Conservation (phyloP, 2,113 vertebrate genomes). For the Sciurus niger region DNA sequence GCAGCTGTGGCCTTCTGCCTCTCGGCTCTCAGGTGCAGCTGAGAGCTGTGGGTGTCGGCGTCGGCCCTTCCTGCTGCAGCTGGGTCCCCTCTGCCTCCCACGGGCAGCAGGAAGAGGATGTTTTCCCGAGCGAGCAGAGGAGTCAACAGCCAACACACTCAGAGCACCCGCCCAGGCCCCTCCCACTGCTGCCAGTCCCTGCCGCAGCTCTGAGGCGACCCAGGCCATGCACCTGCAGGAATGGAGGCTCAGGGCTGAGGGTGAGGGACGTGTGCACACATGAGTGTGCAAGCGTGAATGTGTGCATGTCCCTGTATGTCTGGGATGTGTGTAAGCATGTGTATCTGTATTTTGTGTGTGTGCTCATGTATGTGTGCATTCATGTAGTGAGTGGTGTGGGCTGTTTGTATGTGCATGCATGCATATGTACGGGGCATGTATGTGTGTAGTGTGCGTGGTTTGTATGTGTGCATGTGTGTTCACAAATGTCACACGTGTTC, state of each 20-base stretch:
- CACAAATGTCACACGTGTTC: not conserved
- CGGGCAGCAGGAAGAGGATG: constrained; percentile 37
- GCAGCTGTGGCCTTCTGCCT: not conserved
- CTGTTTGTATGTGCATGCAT: rapidly evolving
- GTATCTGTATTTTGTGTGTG: not conserved
- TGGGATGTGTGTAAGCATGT: not conserved
- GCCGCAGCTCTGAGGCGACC: rapidly evolving
- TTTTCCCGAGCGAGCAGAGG: rapidly evolving
- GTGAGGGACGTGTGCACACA: no score
- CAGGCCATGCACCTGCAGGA: not conserved
- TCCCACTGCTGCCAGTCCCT: no score
- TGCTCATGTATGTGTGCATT: not conserved
- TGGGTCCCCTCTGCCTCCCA: not conserved
- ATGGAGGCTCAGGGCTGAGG: not conserved
- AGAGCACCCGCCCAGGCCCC: not conserved
- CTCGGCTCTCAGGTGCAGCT: not conserved
- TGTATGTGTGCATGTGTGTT: not conserved
- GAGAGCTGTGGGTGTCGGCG: not conserved
- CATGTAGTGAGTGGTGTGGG: rapidly evolving
- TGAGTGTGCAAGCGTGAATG: not conserved
- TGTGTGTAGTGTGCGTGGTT: not conserved
- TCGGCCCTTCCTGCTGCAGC: constrained; percentile 33
- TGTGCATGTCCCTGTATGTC: not conserved
- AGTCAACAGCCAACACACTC: not conserved
- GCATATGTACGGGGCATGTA: no score